Base-by-base conservation (phyloP, 2,113 vertebrate species). In the Lichenostomus cassidix region DNA sequence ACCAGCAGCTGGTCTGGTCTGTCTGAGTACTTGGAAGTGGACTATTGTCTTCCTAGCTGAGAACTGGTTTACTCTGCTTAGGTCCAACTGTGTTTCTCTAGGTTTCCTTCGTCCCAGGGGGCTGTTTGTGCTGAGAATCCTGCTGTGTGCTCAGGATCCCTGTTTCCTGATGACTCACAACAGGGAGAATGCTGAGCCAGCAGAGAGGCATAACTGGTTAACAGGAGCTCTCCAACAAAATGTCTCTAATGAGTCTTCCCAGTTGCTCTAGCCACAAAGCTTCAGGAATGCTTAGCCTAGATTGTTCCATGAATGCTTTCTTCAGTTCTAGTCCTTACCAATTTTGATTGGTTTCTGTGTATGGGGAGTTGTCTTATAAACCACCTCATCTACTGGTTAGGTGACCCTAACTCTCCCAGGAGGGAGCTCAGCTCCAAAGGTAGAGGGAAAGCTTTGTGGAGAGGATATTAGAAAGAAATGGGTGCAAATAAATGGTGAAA, bases 401-500 rank as follows among this genome's bases (percentile, higher is more conserved):
- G 47, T 82, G 81, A 47, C 24, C 55, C 37, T 84, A 17, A 65
- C 15, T 14, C 44, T 87, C 53, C 58, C 89, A 69, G 37, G 62
- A 82, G 64, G 37, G 13, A 59, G 18, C 31, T 92, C 62, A 44
- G 70, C 44, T 89, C 73, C 0, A 0, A 56, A 75, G 33, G 15
- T 71, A 37, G 31, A 23, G 44, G 67, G 37, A 16, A 56, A 75
- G 44, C 65, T 84, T 92, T 47, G 29, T 89, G 39, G 25, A 64
- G 37, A 75, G 12, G 41, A 4, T 56, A 68, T 12, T 41, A 82
- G 73, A 56, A 84, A 82, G 46, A 68, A 89, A 63, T 8, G 33
- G 73, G 42, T 92, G 76, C 85, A 92, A 91, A 94, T 83, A 95
- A 81, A 76, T 80, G 89, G 52, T 88, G 64, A 88, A 90, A 93